Percentiles rank a stretch among this genome's conserved stretches.
Evolutionary conservation across 2,797 vertebrate genomes (phyloP).

Genomic region (Pipistrellus pipistrellus): DNA sequence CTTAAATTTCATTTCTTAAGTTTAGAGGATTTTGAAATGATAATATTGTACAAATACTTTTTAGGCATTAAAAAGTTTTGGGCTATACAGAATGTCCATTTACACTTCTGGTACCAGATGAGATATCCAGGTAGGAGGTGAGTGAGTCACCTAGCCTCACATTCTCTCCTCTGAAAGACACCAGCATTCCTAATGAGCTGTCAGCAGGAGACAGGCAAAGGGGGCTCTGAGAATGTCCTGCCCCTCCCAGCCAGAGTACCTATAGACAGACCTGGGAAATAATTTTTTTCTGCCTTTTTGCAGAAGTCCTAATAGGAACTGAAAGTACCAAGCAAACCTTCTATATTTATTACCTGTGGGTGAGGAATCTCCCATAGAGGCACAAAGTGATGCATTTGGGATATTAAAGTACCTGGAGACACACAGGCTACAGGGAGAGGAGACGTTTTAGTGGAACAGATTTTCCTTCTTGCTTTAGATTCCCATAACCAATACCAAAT

Average conservation of each 20-base stretch:
- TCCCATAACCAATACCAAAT: not conserved
- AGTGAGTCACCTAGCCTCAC: not conserved
- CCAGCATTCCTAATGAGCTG: accelerated
- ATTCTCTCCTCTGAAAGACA: not conserved
- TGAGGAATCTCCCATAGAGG: not conserved
- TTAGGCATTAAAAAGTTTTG: not conserved
- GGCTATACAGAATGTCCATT: not conserved
- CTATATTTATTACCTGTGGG: not conserved
- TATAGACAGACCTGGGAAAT: not conserved
- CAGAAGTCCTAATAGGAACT: not conserved
- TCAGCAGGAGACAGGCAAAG: not conserved
- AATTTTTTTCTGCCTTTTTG: not conserved
- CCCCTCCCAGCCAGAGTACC: not conserved
- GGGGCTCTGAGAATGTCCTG: not conserved
- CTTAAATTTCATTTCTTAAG: not conserved
- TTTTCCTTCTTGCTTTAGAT: not conserved
- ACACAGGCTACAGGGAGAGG: not conserved
- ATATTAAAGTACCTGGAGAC: not conserved
- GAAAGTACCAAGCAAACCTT: constrained; percentile 5
- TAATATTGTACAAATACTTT: not conserved
- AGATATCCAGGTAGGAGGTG: not conserved
- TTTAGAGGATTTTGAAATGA: constrained; percentile 8
- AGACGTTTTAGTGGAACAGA: not conserved
- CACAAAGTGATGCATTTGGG: not conserved
- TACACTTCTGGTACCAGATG: not conserved